These are phyloP conservation scores for Caiman crocodilus DNA, from an alignment of 2,797 vertebrate genomes.

Conservation along the genomic window DNA sequence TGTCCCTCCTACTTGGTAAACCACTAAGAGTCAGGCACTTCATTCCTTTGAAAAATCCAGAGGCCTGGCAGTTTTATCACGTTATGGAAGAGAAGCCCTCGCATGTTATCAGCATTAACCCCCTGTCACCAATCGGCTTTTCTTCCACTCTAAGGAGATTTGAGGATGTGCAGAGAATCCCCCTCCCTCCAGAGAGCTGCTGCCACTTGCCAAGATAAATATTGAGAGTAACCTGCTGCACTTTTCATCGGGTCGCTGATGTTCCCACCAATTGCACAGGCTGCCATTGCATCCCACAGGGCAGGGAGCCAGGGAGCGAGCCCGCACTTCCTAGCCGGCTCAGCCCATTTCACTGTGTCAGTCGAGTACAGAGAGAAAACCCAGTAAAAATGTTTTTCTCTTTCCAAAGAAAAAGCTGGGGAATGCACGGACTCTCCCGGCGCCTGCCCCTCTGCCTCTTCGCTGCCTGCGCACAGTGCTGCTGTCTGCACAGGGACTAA, in stretches of 20 bases:
- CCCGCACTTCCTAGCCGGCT: too few relatives aligned
- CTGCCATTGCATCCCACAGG: neutral
- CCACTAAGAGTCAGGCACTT: neutral
- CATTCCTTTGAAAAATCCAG: too few relatives aligned
- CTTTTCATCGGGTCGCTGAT: conserved; percentile 34
- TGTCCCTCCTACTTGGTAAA: neutral
- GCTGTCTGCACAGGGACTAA: neutral
- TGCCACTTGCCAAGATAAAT: conserved; percentile 54
- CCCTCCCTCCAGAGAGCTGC: conserved; percentile 46
- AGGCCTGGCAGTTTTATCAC: neutral
- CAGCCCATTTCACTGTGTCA: neutral
- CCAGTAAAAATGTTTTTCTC: rapidly evolving
- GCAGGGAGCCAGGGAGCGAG: neutral
- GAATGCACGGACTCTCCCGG: rapidly evolving
- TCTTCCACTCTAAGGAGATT: conserved; percentile 16
- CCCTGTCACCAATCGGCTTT: neutral
- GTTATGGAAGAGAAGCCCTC: neutral
- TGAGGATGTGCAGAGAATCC: conserved; percentile 69
- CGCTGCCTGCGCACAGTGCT: neutral
- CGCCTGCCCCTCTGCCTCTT: rapidly evolving
- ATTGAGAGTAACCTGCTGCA: conserved; percentile 70
- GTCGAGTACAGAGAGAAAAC: neutral
- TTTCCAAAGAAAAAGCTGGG: neutral
- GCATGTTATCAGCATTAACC: neutral
- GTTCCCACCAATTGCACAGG: conserved; percentile 24